Evolutionary conservation across 1,140 invertebrate species (phyloP), one percentile per base, ranked within the genome.

Genomic region (Branchinecta lindahli): DNA sequence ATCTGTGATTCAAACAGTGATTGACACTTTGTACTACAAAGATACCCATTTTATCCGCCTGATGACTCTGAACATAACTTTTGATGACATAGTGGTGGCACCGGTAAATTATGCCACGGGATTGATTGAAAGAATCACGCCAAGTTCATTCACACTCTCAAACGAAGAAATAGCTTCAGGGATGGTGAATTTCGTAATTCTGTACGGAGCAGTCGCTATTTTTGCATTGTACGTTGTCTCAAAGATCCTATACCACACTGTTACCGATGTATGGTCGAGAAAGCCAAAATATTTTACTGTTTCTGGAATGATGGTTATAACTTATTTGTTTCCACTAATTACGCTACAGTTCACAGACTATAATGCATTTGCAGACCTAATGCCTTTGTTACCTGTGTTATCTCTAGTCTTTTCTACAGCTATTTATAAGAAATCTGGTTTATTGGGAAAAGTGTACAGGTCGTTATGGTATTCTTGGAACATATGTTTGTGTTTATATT

Each of bases 271-370:
- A 15, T 61, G 52, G 52, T 20, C 52, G 12, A 12, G 6, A 61
- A 61, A 61, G 18, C 52, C 52, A 20, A 61, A 61, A 20, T 61
- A 61, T 61, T 20, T 61, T 61, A 61, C 52, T 15, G 12, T 61
- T 15, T 61, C 52, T 61, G 52, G 52, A 61, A 61, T 61, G 52
- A 15, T 61, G 12, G 52, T 61, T 61, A 61, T 20, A 61, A 61
- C 52, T 12, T 61, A 61, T 61, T 61, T 61, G 4, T 61, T 61
- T 61, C 18, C 52, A 4, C 18, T 61, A 61, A 15, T 61, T 12
- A 15, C 18, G 18, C 18, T 61, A 6, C 18, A 12, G 12, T 61
- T 61, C 18, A 61, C 52, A 20, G 52, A 15, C 12, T 61, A 61
- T 61, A 20, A 61, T 61, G 52, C 52, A 61, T 20, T 20, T 15